Base-by-base conservation (phyloP, 2,888 invertebrate genomes). In the Tetragonisca angustula region DNA sequence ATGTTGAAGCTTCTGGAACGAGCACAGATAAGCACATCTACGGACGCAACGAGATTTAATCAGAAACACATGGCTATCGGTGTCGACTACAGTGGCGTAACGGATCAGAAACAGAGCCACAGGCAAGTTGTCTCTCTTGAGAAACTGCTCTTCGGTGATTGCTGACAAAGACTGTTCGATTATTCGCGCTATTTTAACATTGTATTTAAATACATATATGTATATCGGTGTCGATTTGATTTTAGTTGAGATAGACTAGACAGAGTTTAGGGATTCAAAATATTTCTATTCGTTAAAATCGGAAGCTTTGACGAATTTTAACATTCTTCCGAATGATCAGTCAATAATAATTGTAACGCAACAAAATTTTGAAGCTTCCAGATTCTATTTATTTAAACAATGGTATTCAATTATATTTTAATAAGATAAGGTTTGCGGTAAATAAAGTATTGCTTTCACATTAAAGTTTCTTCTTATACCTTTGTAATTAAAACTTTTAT, bases 71-170 rank as follows among this genome's bases (percentile, higher is more conserved):
- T 72, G 36, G 24, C 24, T 59, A 27, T 75, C 74, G 21, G 65
- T 61, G 56, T 79, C 73, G 78, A 85, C 52, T 79, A 69, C 75
- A 68, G 77, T 62, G n/a, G 65, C 43, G 74, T 86, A 65, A 85
- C 88, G 84, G 91, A 91, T 50, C 79, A 87, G 71, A 84, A 90
- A 81, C 91, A 89, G 79, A 88, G 91, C 85, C 91, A 92, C 85
- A 94, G 94, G 93, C 93, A 94, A 93, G 93, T 94, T 70, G 89
- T 92, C 79, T 91, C 91, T 79, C 92, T 94, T 76, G 94, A 94
- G 89, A 93, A 90, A 83, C 89, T 94, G 85, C 90, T 94, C 83
- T 94, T 94, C 81, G 94, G 94, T 62, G 93, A 94, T 61, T 86
- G 83, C 86, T 93, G 92, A 94, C 92, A 80, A 77, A 87, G 17